These are phyloP conservation scores for Epizoanthus illoricatus DNA, from an alignment of 92 coral and sea anemone genomes.

Conservation along the genomic window DNA sequence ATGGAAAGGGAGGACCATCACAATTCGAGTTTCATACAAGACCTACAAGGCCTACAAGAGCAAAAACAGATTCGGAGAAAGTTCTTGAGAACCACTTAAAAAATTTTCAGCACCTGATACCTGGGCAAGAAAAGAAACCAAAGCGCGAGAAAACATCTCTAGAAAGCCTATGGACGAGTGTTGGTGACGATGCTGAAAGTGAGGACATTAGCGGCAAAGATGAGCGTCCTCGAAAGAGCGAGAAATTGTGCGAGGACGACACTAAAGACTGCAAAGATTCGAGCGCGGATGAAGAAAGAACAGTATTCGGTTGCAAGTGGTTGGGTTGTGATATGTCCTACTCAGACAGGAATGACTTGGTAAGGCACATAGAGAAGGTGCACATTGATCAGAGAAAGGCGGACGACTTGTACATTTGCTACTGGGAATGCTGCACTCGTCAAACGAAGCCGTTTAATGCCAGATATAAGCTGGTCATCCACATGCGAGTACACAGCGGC, in stretches of 20 bases:
- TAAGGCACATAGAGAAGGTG: slow-evolving; percentile 95
- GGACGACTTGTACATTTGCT: slow-evolving; percentile 94
- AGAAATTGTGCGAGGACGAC: slow-evolving; percentile 47
- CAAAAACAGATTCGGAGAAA: slow-evolving; percentile 79
- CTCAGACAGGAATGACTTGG: slow-evolving; percentile 93
- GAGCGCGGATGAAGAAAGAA: slow-evolving; percentile 52
- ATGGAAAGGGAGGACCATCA: slow-evolving; percentile 70
- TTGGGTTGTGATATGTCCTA: slow-evolving; percentile 78
- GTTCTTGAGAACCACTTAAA: slow-evolving; percentile 81
- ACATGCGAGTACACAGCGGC: slow-evolving; percentile 98
- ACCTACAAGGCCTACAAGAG: slow-evolving; percentile 10
- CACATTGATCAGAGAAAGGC: slow-evolving; percentile 99
- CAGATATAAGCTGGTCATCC: slow-evolving; percentile 82
- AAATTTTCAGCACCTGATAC: slow-evolving; percentile 66
- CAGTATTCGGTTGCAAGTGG: slow-evolving; percentile 82
- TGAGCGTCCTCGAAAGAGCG: slow-evolving; percentile 52
- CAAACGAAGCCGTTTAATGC: slow-evolving; percentile 95
- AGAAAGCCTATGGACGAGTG: slow-evolving; percentile 54
- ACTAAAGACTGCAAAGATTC: slow-evolving; percentile 51
- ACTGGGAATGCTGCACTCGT: slow-evolving; percentile 94
- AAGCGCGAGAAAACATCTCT: slow-evolving; percentile 42
- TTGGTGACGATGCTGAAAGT: slow-evolving; percentile 17
- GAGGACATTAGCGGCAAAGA: slow-evolving; percentile 21
- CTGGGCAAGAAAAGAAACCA: slow-evolving; percentile 64
- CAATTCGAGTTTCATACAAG: slow-evolving; percentile 49